phyloP scores from a whole-genome alignment of 92 coral and sea anemone species.

The Palythoa heliodiscus region DNA sequence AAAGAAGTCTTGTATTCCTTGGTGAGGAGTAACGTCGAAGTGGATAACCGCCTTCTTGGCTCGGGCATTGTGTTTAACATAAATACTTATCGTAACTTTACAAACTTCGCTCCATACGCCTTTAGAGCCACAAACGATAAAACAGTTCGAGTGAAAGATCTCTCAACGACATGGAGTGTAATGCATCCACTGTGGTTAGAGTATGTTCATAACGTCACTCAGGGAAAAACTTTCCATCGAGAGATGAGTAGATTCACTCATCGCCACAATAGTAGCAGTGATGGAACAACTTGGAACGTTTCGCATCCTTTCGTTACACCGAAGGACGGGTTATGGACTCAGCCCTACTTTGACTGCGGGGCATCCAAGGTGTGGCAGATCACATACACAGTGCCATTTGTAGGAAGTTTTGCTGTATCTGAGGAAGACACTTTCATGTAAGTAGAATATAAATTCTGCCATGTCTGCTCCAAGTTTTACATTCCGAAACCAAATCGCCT shows the following conservation, averaged over 20 bases:
- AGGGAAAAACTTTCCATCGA: constrained; percentile 33
- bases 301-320: constrained; percentile 58
- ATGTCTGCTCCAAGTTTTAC: not conserved
- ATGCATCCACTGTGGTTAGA: constrained; percentile 76
- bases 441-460: constrained; percentile 45
- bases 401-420: constrained; percentile 40
- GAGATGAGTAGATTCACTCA: constrained; percentile 50
- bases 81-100: constrained; percentile 60
- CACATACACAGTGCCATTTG: constrained; percentile 87
- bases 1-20: constrained; percentile 57
- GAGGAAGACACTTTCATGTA: constrained; percentile 73
- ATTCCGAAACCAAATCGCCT: not conserved
- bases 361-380: constrained; percentile 90
- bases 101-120: constrained; percentile 89
- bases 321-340: constrained; percentile 83
- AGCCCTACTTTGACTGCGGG: constrained; percentile 88
- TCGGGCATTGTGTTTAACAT: constrained; percentile 84
- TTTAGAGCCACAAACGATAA: constrained; percentile 55
- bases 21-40: constrained; percentile 74
- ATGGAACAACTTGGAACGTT: constrained; percentile 24
- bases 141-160: constrained; percentile 66
- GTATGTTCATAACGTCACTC: constrained; percentile 49
- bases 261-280: constrained; percentile 46
- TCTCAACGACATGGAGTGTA: constrained; percentile 62
- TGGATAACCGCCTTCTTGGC: constrained; percentile 70